A percentile compares a stretch with the other conserved stretches of the same genome.
Conservation (phyloP, 1,140 invertebrate species). For the Drosophila truncata region DNA sequence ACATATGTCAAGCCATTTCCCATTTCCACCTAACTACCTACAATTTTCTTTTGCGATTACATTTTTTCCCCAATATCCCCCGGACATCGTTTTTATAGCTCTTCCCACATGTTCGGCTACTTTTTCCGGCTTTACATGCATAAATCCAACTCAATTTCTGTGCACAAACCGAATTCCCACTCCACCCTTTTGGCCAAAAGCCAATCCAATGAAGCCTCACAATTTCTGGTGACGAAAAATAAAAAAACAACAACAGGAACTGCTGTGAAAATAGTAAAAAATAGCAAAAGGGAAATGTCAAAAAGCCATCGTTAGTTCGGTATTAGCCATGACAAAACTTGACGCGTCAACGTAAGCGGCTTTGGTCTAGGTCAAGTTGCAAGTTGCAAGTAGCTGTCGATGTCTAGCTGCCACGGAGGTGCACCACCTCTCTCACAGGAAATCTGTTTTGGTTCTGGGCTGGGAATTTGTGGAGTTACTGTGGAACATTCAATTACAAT, state of each 20-base stretch:
- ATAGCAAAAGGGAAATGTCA: conserved; percentile 54
- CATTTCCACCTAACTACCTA: conserved; percentile 1
- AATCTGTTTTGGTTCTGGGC: conserved; percentile 6
- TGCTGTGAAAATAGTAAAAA: conserved; percentile 42
- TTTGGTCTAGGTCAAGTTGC: conserved; percentile 80
- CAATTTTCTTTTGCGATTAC: neutral
- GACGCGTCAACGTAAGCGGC: conserved; percentile 73
- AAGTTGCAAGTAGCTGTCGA: conserved; percentile 18
- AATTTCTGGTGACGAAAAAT: conserved; percentile 51
- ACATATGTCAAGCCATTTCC: neutral
- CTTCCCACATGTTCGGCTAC: conserved; percentile 1
- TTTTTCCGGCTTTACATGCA: conserved; percentile 27
- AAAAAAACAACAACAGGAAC: conserved; percentile 13
- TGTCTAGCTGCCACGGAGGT: conserved; percentile 6
- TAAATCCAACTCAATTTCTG: conserved; percentile 44
- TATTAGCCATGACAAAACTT: conserved; percentile 62
- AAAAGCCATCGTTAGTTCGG: conserved; percentile 65
- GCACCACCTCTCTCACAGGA: conserved; percentile 35
- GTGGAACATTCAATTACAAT: conserved; percentile 64
- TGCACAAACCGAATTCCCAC: neutral
- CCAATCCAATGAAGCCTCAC: conserved; percentile 58
- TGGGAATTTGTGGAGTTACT: neutral
- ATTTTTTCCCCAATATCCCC: conserved; percentile 2
- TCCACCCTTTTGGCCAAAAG: conserved; percentile 15
- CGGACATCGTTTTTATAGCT: conserved; percentile 12